phyloP scores from a whole-genome alignment of 2,113 vertebrate genomes.

The Brachypteracias leptosomus region DNA sequence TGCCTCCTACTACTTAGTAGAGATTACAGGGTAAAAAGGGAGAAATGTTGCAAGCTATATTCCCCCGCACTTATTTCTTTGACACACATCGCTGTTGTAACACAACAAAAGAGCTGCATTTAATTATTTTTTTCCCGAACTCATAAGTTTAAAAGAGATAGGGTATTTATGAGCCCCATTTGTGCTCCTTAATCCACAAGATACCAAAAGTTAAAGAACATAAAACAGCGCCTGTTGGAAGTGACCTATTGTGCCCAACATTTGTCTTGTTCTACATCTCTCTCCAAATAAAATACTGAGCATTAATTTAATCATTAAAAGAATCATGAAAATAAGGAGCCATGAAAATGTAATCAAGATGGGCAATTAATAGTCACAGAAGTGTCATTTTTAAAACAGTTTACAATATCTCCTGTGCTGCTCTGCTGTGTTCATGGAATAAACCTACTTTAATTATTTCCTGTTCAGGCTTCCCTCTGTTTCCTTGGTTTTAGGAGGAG shows the following conservation, averaged over 20 bases:
- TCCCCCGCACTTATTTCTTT: neutral
- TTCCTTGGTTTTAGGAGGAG: conserved; percentile 70
- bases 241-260: neutral
- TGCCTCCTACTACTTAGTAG: neutral
- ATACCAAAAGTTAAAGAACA: neutral
- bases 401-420: neutral
- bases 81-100: neutral
- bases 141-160: neutral
- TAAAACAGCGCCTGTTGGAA: neutral
- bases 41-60: neutral
- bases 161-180: neutral
- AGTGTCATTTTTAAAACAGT: conserved; percentile 21
- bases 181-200: neutral
- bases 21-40: neutral
- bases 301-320: conserved; percentile 46
- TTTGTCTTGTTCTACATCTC: neutral
- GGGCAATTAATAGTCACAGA: neutral
- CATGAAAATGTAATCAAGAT: conserved; percentile 25
- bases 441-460: conserved; percentile 69
- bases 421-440: neutral
- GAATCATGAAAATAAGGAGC: neutral
- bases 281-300: neutral
- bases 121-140: conserved; percentile 32
- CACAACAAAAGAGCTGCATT: neutral
- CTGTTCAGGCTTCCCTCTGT: conserved; percentile 53